Percentiles rank a stretch among this genome's conserved stretches.
Evolutionary conservation across 1,140 invertebrate genomes (phyloP).

Genomic region (Parasteatoda tepidariorum): DNA sequence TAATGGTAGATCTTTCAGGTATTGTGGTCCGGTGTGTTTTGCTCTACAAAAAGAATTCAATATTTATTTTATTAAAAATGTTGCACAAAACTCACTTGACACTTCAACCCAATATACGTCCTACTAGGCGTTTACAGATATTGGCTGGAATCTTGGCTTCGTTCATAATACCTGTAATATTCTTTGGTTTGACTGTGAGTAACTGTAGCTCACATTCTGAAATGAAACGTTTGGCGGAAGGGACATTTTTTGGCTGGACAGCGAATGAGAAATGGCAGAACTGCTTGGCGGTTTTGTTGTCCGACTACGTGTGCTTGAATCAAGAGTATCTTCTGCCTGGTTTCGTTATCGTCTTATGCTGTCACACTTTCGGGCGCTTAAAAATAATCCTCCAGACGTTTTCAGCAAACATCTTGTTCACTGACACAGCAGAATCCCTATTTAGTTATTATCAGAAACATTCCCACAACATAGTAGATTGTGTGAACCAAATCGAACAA

Average conservation of each 20-base stretch:
- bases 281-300: background rate
- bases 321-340: constrained; percentile 7
- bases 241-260: constrained; percentile 17
- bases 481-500: background rate
- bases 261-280: background rate
- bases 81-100: too few relatives aligned
- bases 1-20: background rate
- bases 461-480: background rate
- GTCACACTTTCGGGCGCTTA: background rate
- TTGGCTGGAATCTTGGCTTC: background rate
- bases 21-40: background rate
- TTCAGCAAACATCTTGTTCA: too few relatives aligned
- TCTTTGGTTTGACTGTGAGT: background rate
- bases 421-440: background rate
- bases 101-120: background rate
- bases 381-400: background rate
- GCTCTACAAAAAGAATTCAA: background rate
- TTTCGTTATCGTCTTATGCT: constrained; percentile 3
- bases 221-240: background rate
- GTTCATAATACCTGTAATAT: background rate
- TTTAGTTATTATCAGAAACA: background rate
- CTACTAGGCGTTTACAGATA: background rate
- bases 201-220: background rate
- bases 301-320: background rate
- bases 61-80: background rate